Base-by-base conservation (phyloP, 1,140 invertebrate genomes). In the Scaptodrosophila lebanonensis region DNA sequence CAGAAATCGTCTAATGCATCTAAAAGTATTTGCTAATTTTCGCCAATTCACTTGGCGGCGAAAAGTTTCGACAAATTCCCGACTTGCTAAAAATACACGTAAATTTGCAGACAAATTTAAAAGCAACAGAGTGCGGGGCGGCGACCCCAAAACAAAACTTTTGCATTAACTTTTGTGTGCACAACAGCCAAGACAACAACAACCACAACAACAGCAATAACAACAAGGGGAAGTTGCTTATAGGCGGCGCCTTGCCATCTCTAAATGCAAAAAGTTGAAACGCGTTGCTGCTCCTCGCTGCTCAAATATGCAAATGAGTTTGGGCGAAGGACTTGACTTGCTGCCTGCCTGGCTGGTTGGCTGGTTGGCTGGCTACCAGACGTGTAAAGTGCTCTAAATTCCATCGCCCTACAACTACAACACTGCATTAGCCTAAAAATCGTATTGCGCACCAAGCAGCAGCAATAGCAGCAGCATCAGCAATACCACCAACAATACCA, bases 261-360 rank as follows among this genome's bases (percentile, higher is more conserved):
- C 36, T 22, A 56, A 57, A 33, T 48, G 27, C 36, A 25, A 32
- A 25, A 57, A 60, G 59, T 57, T 43, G 42, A 36, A 35, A 7
- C 32, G 22, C 45, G 30, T 32, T 2, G 36, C 38, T 13, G 12
- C 16, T 35, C 25, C 18, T 18, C 43, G 29, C 51, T 61, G 40
- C 73, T 82, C 58, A 66, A 75, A 75, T 82, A 79, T 79, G 75
- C 66, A 79, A 79, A 79, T 82, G 61, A 73, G 60, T 20, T 43
- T 57, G 42, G 38, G 35, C 42, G 18, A 18, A 17, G 63, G 47
- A 51, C 56, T 48, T 48, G 64, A 22, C 38, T 40, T 13, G 12
- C 32, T n/a, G 32, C 8, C 1, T 16, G 15, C 2, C n/a, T n/a
- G 29, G n/a, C 1, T 16, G 8, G 40, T 39, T 30, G 27, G 42